Base-by-base conservation (phyloP, 2,797 vertebrate species). In the Catharus ustulatus region DNA sequence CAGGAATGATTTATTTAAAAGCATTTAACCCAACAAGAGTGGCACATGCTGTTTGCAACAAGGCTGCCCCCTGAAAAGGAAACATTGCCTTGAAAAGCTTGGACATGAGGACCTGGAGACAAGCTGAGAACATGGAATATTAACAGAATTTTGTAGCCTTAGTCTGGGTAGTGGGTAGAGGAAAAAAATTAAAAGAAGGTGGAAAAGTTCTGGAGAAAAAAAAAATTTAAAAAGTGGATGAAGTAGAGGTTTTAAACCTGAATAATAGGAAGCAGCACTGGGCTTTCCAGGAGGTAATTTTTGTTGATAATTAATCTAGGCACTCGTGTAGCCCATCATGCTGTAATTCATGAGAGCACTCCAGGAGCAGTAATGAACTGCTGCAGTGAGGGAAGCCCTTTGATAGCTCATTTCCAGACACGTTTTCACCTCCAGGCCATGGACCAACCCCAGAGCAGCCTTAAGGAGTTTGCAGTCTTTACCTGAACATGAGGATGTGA, bases 1-100 rank as follows among this genome's bases (percentile, higher is more conserved):
- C 57, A 77, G 87, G 75, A 90, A 93, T 94, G 58, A 88, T 93
- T 96, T 95, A 94, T 94, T 96, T 91, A 86, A 95, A 93, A 95
- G 72, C 80, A 36, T 91, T 84, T 93, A 88, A 89, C 58, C 77
- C 68, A 93, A 87, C 40, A 51, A 77, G 91, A 94, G 68, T 42
- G 80, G 6, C 74, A 89, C 91, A 90, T 64, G 93, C 94, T 96
- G 94, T 75, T 93, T 87, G 85, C 74, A 88, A 13, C 51, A 46
- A 90, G 88, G 83, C 95, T 94, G 72, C 68, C 74, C 90, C 89
- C 84, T 73, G 74, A 74, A 83, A 84, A 68, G 73, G 77, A 78
- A 94, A 78, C 2, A 16, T 20, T 68, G 34, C 72, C 58, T 84
- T 15, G 4, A 80, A 87, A 92, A 64, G 21, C 5, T 1, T 63